Base-by-base conservation (phyloP, 92 coral and sea anemone genomes). In the Siderastrea siderea region DNA sequence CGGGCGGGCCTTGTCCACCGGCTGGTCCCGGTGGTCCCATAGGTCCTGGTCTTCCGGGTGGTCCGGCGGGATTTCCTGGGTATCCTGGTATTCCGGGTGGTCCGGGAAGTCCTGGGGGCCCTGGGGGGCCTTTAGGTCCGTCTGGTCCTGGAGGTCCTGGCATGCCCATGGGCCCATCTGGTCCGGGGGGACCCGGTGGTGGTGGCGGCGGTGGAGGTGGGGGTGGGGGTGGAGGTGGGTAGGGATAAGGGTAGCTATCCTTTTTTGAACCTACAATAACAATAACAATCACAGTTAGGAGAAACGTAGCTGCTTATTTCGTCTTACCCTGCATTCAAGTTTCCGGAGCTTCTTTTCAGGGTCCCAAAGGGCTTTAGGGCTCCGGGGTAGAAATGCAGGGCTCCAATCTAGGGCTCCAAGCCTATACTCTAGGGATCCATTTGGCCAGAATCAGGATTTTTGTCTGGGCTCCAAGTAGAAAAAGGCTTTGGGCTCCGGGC, bases 111-210 rank as follows among this genome's bases (percentile, higher is more conserved):
- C 99, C 99, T 12, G 99, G 96, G 48, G 95, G 98, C 75, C 99
- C 99, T 62, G 96, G 96, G 68, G 99, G 99, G 60, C 99, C 99
- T 75, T 97, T 97, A 0, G 99, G 99, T 75, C 99, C 99, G 61
- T 97, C 96, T 1, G 99, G 99, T 64, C 99, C 99, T 48, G 64
- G 88, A 67, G 98, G 96, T 73, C 99, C 99, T 52, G 99, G 94
- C 68, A 91, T 76, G 9, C 99, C 99, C 96, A 95, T 92, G 15
- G 96, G 98, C 86, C 99, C 99, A 64, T 97, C 99, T 13, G 94
- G 95, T 61, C 99, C 99, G 1, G 96, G 95, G 11, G 99, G 99
- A 1, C 99, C 99, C 13, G 98, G 96, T 73, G 97, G 91, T 71
- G 99, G 96, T 74, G 98, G 98, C 61, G 98, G 93, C 52, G 95